Evolutionary conservation across 1,140 invertebrate genomes (phyloP).

Genomic region (Papilio polyxenes): DNA sequence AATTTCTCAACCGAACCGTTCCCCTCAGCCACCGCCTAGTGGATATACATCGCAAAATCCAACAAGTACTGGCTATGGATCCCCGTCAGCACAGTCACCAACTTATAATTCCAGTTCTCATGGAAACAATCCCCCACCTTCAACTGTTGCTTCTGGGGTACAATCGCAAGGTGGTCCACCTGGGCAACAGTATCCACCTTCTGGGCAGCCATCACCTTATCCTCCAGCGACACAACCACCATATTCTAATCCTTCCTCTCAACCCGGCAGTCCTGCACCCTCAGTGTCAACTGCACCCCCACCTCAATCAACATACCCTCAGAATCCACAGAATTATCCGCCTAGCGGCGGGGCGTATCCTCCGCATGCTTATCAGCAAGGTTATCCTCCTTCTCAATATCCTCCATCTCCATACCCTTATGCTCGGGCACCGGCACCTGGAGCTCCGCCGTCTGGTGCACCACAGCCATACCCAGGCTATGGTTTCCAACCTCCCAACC

Average conservation of each 20-base stretch:
- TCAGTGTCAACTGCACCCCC: conserved; percentile 74
- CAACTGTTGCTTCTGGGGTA: conserved; percentile 63
- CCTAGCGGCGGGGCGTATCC: conserved; percentile 74
- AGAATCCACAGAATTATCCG: conserved; percentile 75
- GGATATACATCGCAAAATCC: conserved; percentile 74
- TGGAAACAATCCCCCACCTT: conserved; percentile 68
- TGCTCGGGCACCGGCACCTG: conserved; percentile 74
- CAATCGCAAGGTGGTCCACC: conserved; percentile 61
- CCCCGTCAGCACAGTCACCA: conserved; percentile 77
- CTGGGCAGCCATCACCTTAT: conserved; percentile 74
- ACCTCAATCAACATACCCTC: conserved; percentile 68
- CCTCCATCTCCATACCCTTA: conserved; percentile 78
- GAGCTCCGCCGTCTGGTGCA: conserved; percentile 73
- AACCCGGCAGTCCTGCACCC: conserved; percentile 76
- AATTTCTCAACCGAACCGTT: conserved; percentile 77
- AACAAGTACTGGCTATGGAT: conserved; percentile 73
- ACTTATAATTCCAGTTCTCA: conserved; percentile 78
- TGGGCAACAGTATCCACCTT: conserved; percentile 72
- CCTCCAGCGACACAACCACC: conserved; percentile 75
- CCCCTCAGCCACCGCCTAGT: conserved; percentile 75
- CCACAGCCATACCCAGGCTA: conserved; percentile 78
- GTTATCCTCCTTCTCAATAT: conserved; percentile 78
- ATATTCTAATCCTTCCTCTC: conserved; percentile 79
- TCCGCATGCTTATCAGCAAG: conserved; percentile 77
- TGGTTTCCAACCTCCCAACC: conserved; percentile 78